A percentile compares a stretch with the other conserved stretches of the same genome.
Conservation (phyloP, 2,888 invertebrate genomes). For the Mimas tiliae region DNA sequence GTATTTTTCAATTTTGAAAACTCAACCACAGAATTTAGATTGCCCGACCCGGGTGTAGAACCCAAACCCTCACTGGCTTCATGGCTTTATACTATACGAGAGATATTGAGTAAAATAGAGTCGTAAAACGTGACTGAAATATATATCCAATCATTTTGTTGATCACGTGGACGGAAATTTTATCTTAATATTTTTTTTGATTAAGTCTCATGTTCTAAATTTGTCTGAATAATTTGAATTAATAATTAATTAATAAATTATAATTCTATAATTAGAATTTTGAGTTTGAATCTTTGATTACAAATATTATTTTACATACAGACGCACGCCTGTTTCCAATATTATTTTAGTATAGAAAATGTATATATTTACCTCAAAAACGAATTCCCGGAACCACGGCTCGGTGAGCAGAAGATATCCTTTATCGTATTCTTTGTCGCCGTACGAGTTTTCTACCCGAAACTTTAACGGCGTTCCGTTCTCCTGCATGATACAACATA, state of each 20-base stretch:
- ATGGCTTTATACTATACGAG: no score
- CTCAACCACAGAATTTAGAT: background rate
- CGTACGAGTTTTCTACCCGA: constrained; percentile 96
- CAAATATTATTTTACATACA: no score
- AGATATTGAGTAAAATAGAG: no score
- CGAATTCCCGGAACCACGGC: constrained; percentile 95
- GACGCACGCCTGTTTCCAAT: no score
- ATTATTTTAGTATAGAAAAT: constrained; percentile 14
- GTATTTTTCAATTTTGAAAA: background rate
- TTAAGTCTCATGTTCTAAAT: no score
- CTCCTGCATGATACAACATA: constrained; percentile 50
- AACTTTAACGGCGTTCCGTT: constrained; percentile 88
- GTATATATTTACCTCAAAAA: constrained; percentile 86
- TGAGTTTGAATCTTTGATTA: no score
- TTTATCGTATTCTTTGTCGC: constrained; percentile 94
- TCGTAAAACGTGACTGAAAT: no score
- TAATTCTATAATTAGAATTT: no score
- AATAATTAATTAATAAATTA: no score
- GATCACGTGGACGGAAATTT: no score
- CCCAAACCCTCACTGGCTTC: background rate
- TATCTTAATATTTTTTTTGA: no score
- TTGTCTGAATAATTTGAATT: no score
- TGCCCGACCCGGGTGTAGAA: background rate
- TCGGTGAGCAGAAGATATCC: constrained; percentile 93
- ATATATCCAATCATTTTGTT: constrained; percentile 15